Base-by-base conservation (phyloP, 2,113 vertebrate species). In the Clarias gariepinus region DNA sequence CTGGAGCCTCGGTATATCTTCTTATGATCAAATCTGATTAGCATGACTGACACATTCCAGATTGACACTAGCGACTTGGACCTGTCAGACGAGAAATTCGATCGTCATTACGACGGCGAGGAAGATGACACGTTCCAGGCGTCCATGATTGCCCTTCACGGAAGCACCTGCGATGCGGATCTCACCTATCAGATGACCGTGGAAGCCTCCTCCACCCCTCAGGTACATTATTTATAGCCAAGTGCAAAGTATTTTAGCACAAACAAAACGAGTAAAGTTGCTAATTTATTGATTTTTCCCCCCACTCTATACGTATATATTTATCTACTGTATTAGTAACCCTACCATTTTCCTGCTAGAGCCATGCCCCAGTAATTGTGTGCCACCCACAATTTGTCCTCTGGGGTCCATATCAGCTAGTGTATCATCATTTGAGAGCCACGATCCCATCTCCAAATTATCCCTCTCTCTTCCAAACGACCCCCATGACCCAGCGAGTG, bases 21-120 rank as follows among this genome's bases (percentile, higher is more conserved):
- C 41, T 41, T 52, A 76, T 10, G 47, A 41, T 71, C 6, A 19
- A 71, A 73, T 61, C 64, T 79, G 78, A 82, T 63, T 71, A 13
- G 7, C 21, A 57, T 23, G 36, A 80, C 71, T 11, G 66, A 28
- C 52, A 5, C 12, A 30, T 74, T 85, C 4, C 95, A 99, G 98
- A 96, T 98, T 90, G 96, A 98, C 89, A 94, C 96, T 80, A 89
- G 92, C 0, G 97, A 98, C 68, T 91, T 93, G 86, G 97, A 97
- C 88, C 85, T 96, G 84, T 91, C 66, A 55, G 97, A 98, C 55
- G 95, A 95, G 90, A 86, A 90, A 25, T 92, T 96, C 83, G 95
- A 95, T 82, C 95, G 90, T 0, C 93, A 93, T 55, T 96, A 91
- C 90, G 94, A 95, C 25, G 92, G 90, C 2, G 93, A 96, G 15